phyloP scores from a whole-genome alignment of 2,888 invertebrate species.

The Ctenicera cuprea region DNA sequence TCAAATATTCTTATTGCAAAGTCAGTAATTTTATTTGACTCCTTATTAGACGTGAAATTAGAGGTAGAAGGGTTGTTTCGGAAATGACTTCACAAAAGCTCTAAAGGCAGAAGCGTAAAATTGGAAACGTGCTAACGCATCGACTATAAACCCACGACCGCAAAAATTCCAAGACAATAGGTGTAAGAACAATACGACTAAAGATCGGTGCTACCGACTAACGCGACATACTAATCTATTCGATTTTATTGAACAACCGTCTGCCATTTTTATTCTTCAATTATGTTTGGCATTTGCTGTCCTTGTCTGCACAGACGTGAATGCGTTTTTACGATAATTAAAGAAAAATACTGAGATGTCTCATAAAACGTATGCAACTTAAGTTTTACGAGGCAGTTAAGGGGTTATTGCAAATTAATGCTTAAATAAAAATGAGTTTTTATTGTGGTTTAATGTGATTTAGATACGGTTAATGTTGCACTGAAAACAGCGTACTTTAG shows the following conservation, averaged over 20 bases:
- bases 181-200: constrained; percentile 20
- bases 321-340: not conserved
- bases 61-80: constrained; percentile 1
- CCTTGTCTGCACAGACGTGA: not conserved
- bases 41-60: no score
- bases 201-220: constrained; percentile 30
- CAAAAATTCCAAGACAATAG: constrained; percentile 29
- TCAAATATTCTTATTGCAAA: no score
- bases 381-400: constrained; percentile 28
- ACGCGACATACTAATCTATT: not conserved
- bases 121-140: constrained; percentile 45
- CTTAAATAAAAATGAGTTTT: constrained; percentile 17
- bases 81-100: constrained; percentile 2
- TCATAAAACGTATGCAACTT: constrained; percentile 16
- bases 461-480: constrained; percentile 1
- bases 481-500: not conserved
- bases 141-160: constrained; percentile 27
- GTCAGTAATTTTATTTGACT: no score
- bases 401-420: constrained; percentile 26
- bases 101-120: constrained; percentile 45
- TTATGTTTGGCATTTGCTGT: not conserved
- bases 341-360: constrained; percentile 7
- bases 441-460: constrained; percentile 21
- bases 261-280: not conserved
- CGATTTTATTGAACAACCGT: not conserved